Evolutionary conservation across 1,140 invertebrate genomes (phyloP).

Genomic region (Trinorchestia longiramus): DNA sequence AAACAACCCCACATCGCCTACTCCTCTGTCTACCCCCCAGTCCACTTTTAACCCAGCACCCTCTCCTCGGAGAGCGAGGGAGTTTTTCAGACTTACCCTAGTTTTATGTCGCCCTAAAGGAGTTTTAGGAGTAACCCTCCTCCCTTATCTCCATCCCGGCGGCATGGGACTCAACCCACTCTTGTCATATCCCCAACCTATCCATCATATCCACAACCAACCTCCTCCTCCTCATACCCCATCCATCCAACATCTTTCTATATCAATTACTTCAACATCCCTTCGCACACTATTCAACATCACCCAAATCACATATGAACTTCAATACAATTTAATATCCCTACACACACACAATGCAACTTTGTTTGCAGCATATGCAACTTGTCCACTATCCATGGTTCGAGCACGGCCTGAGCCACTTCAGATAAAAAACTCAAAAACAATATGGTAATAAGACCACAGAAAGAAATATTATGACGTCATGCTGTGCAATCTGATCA

Average conservation of each 20-base stretch:
- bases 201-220: not conserved
- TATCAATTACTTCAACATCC: not conserved
- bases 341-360: not conserved
- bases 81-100: slow-evolving; percentile 1
- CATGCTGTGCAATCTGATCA: too few species aligned
- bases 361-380: not conserved
- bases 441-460: too few species aligned
- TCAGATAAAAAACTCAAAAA: too few species aligned
- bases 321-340: not conserved
- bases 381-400: not conserved
- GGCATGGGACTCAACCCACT: not conserved
- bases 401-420: too few species aligned
- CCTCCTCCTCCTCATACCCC: not conserved
- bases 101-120: not conserved
- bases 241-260: not conserved
- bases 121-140: not conserved
- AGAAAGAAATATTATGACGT: too few species aligned
- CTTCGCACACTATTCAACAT: not conserved
- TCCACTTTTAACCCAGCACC: not conserved
- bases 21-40: not conserved
- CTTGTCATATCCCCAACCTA: not conserved
- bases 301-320: not conserved
- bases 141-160: not conserved
- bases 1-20: not conserved
- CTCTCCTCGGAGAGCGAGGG: not conserved